phyloP scores from a whole-genome alignment of 2,888 invertebrate genomes.

The Drosophila histrio region DNA sequence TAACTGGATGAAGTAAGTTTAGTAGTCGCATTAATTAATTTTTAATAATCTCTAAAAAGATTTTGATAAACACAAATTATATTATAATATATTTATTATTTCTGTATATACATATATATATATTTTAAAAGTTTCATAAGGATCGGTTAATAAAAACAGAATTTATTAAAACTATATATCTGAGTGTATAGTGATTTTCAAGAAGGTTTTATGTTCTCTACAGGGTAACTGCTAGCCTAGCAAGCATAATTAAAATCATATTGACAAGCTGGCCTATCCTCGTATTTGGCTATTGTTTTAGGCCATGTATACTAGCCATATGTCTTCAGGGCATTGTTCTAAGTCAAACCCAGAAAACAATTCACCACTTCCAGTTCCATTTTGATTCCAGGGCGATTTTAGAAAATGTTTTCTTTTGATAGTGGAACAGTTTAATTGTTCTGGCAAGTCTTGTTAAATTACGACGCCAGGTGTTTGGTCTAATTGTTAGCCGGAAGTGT shows the following conservation, averaged over 20 bases:
- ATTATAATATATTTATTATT: too few species aligned
- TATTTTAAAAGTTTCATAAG: neutral
- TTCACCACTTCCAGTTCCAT: conserved; percentile 21
- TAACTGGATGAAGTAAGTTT: too few species aligned
- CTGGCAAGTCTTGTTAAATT: conserved; percentile 35
- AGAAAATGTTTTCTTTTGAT: conserved; percentile 3
- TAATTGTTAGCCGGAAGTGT: conserved; percentile 3
- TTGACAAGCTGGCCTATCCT: conserved; percentile 28
- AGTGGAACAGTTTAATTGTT: conserved; percentile 45
- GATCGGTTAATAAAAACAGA: neutral
- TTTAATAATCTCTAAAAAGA: too few species aligned
- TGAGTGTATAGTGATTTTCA: neutral
- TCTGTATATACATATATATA: too few species aligned
- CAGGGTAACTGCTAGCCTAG: neutral
- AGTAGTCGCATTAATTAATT: too few species aligned
- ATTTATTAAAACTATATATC: neutral
- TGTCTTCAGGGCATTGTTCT: conserved; percentile 43
- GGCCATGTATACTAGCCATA: conserved; percentile 25
- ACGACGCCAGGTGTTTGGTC: conserved; percentile 14
- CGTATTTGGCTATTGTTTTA: conserved; percentile 36
- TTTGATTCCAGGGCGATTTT: conserved; percentile 11
- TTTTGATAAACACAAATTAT: too few species aligned
- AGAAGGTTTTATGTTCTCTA: neutral
- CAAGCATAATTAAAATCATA: neutral
- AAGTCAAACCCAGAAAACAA: conserved; percentile 19